Base-by-base conservation (phyloP, 2,113 vertebrate genomes). In the Paratilapia polleni region DNA sequence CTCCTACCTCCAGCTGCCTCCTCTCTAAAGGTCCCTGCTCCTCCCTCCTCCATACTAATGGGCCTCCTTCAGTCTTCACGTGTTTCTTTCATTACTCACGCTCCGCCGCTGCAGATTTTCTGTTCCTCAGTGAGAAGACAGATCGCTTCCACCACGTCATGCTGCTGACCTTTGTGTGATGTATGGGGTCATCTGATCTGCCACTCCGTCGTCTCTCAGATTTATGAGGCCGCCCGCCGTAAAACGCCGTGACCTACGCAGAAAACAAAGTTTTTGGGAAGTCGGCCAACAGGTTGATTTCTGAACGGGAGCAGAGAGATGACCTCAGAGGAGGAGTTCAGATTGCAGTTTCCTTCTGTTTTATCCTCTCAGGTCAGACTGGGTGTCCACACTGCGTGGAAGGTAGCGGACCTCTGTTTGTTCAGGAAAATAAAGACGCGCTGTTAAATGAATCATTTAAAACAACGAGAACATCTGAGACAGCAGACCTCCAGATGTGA, bases 101-200 rank as follows among this genome's bases (percentile, higher is more conserved):
- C 36, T 22, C 19, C 26, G 9, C 22, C 28, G 13, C n/a, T 38
- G 58, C 22, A 28, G 8, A 22, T 12, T 62, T 47, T 19, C 38
- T n/a, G 78, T 47, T 83, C 26, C 17, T 22, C 43, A 2, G 26
- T 2, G 43, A 12, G 41, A 66, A 60, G 85, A 64, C 77, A 1
- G 80, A 88, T 83, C 1, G 5, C 61, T 6, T 78, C 19, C 77
- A 4, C 49, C 19, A 12, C 24, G 6, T 59, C 74, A 24, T 2
- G 54, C 41, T 1, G 41, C 52, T 63, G 81, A 86, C 86, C 89
- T 90, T 90, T 90, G 60, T 0, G 83, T 90, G 89, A 88, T 88
- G 83, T 77, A 88, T 88, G 81, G 54, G 81, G 89, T 90, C 89
- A 79, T 19, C 38, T 6, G 83, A 83, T 36, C 43, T 11, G 77